Percentiles rank a stretch among this genome's conserved stretches.
phyloP scores from a whole-genome alignment of 37 sponge, comb jelly and placozoan genomes.

The Crambe crambe region DNA sequence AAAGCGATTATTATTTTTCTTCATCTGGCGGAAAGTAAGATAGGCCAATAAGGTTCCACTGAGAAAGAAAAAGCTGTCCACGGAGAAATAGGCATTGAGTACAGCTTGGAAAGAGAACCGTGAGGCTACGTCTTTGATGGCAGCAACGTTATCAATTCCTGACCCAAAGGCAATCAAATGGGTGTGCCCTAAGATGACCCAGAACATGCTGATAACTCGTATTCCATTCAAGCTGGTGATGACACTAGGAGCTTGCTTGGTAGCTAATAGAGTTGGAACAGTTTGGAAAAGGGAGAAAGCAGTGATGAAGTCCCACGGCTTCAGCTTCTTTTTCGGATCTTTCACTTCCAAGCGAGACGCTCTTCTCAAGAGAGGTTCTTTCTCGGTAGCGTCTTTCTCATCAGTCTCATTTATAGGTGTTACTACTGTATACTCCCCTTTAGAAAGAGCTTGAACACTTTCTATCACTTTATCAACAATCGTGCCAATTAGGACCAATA shows the following conservation, averaged over 20 bases:
- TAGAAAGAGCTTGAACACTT: background rate
- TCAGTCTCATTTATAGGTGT: too few species aligned
- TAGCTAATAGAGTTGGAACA: constrained; percentile 52
- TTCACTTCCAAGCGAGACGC: background rate
- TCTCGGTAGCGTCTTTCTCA: background rate
- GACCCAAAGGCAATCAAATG: background rate
- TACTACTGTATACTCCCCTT: background rate
- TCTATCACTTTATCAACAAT: background rate
- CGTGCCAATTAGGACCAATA: constrained; percentile 23
- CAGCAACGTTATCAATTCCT: constrained; percentile 7
- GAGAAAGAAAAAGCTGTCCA: constrained; percentile 80
- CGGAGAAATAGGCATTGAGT: constrained; percentile 61
- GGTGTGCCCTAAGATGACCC: constrained; percentile 81
- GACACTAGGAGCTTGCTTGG: constrained; percentile 57
- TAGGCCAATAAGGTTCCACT: constrained; percentile 77
- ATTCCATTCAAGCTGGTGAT: constrained; percentile 81
- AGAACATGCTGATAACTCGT: constrained; percentile 85
- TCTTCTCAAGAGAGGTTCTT: background rate
- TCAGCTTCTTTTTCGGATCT: background rate
- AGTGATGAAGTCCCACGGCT: constrained; percentile 8
- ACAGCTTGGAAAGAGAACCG: constrained; percentile 60
- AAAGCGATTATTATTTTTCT: constrained; percentile 45
- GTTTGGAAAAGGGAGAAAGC: constrained; percentile 77
- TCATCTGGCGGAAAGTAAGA: constrained; percentile 67
- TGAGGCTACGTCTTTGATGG: background rate